Conservation (phyloP, 2,797 vertebrate species). For the Falco cherrug region DNA sequence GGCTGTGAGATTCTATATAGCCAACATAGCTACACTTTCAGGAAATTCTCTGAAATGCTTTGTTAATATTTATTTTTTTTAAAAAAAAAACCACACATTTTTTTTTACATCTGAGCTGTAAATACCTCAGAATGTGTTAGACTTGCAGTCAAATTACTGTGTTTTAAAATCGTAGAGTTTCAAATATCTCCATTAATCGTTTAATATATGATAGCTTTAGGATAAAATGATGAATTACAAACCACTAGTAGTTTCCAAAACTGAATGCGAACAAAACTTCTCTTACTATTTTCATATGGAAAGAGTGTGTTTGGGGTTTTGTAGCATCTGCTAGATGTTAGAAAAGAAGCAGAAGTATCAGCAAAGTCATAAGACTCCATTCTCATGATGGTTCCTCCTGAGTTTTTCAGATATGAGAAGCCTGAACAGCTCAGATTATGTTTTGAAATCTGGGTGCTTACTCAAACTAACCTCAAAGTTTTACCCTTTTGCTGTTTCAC, state of each 20-base stretch:
- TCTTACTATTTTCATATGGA: not conserved
- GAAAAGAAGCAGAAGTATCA: not conserved
- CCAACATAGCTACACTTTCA: not conserved
- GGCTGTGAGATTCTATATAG: not conserved
- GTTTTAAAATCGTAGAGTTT: not conserved
- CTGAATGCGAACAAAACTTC: not conserved
- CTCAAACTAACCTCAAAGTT: not conserved
- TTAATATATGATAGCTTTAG: not conserved
- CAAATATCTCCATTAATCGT: not conserved
- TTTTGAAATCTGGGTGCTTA: conserved; percentile 1
- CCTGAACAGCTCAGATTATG: not conserved
- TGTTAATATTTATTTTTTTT: not conserved
- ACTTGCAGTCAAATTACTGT: not conserved
- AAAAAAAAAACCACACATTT: no score
- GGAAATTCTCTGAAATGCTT: not conserved
- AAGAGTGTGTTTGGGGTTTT: not conserved
- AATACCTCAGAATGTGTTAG: not conserved
- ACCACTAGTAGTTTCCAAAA: not conserved
- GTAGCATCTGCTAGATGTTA: not conserved
- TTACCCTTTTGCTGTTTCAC: not conserved
- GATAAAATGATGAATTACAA: not conserved
- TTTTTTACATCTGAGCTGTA: not conserved
- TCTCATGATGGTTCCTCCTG: not conserved
- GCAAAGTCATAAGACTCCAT: not conserved
- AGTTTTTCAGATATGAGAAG: not conserved